A percentile compares a stretch with the other conserved stretches of the same genome.
phyloP scores from a whole-genome alignment of 2,888 invertebrate genomes.

The Pemphredon lugubris region DNA sequence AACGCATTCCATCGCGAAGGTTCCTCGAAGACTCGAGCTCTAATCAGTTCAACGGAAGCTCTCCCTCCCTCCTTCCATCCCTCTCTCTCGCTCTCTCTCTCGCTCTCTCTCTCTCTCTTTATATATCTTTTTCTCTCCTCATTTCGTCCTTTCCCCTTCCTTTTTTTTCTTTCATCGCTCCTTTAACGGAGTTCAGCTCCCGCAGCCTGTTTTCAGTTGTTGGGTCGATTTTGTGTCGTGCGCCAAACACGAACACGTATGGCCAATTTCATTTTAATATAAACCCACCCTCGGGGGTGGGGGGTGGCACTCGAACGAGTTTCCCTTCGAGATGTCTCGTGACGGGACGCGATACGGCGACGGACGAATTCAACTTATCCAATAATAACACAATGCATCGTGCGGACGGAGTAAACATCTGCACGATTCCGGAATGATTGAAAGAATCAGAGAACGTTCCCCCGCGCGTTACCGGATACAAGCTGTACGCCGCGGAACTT shows the following conservation, averaged over 20 bases:
- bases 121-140: slow-evolving; percentile 16
- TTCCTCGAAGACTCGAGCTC: slow-evolving; percentile 69
- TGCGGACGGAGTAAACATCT: too few relatives aligned
- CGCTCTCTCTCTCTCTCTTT: slow-evolving; percentile 18
- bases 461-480: not conserved
- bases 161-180: slow-evolving; percentile 26
- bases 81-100: slow-evolving; percentile 28
- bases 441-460: too few relatives aligned
- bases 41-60: slow-evolving; percentile 73
- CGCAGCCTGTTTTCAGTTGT: slow-evolving; percentile 56
- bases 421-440: slow-evolving; percentile 26
- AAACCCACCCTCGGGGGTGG: slow-evolving; percentile 17
- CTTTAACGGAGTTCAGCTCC: slow-evolving; percentile 49
- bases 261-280: slow-evolving; percentile 62
- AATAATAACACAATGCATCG: slow-evolving; percentile 52
- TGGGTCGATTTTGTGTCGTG: slow-evolving; percentile 68
- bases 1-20: slow-evolving; percentile 65
- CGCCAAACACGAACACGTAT: slow-evolving; percentile 39
- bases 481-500: not conserved
- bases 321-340: slow-evolving; percentile 63
- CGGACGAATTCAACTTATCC: slow-evolving; percentile 71
- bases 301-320: slow-evolving; percentile 29
- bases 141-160: slow-evolving; percentile 21
- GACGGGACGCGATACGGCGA: slow-evolving; percentile 68
- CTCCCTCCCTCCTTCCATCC: slow-evolving; percentile 37